A percentile compares a stretch with the other conserved stretches of the same genome.
Evolutionary conservation across 1,140 invertebrate species (phyloP).

Genomic region (Penaeus chinensis): DNA sequence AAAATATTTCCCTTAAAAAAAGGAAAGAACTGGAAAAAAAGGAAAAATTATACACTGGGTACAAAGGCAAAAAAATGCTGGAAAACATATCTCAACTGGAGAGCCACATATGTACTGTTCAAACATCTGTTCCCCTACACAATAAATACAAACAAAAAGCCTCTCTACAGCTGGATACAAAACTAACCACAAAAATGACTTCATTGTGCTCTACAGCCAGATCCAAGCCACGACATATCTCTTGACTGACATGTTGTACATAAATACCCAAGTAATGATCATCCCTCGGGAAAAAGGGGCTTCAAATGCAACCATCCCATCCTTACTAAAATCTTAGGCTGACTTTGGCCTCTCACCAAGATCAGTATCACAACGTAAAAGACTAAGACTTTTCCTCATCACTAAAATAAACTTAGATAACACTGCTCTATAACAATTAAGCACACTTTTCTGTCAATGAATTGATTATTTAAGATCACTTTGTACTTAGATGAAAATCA

Average conservation of each 20-base stretch:
- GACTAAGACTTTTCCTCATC: constrained; percentile 49
- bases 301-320: constrained; percentile 17
- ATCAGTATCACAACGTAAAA: constrained; percentile 60
- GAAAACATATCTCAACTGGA: constrained; percentile 2
- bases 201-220: constrained; percentile 26
- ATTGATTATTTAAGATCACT: constrained; percentile 58
- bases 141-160: constrained; percentile 61
- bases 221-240: constrained; percentile 17
- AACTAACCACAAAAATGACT: constrained; percentile 48
- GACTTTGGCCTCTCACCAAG: constrained; percentile 55
- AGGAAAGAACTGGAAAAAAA: constrained; percentile 8
- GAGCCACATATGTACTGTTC: background rate
- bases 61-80: constrained; percentile 32
- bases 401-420: constrained; percentile 59
- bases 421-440: constrained; percentile 58
- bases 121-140: background rate
- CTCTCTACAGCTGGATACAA: constrained; percentile 57
- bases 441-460: constrained; percentile 55
- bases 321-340: constrained; percentile 49
- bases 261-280: constrained; percentile 39
- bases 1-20: background rate
- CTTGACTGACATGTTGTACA: constrained; percentile 39
- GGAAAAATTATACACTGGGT: constrained; percentile 30
- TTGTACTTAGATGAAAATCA: constrained; percentile 61
- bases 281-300: constrained; percentile 29